Conservation (phyloP, 2,888 invertebrate species). For the Drosophila imparisetae region DNA sequence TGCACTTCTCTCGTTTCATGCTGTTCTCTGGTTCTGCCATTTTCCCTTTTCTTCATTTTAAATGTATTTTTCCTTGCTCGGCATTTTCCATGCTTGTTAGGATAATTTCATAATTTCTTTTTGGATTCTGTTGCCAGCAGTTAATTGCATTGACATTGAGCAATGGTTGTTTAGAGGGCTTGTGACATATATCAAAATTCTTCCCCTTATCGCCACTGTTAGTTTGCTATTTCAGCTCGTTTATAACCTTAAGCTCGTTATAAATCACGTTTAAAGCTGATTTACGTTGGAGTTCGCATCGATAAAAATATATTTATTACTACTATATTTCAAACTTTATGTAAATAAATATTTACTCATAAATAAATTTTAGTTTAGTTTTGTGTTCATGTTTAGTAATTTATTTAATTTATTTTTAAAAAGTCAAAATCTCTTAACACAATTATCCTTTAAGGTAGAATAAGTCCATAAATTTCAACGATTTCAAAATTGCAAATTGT, state of each 20-base stretch:
- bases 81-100: constrained; percentile 16
- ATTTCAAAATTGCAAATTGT: no score
- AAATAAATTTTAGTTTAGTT: background rate
- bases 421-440: background rate
- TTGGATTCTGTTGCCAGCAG: constrained; percentile 4
- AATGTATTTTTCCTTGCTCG: background rate
- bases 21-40: background rate
- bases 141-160: constrained; percentile 38
- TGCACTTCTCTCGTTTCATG: constrained; percentile 13
- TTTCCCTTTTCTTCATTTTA: background rate
- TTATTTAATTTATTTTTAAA: background rate
- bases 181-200: constrained; percentile 5
- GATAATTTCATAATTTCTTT: constrained; percentile 10
- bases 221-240: background rate
- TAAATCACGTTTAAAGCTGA: background rate
- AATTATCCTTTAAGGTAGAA: background rate
- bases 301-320: background rate
- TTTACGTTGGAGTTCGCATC: background rate
- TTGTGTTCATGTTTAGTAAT: background rate
- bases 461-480: background rate
- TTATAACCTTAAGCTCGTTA: background rate
- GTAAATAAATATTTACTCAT: background rate
- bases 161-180: constrained; percentile 1
- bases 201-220: background rate
- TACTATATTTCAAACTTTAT: background rate